These are phyloP conservation scores for Dolichotis patagonum DNA, from an alignment of 2,113 vertebrate genomes.

Conservation along the genomic window DNA sequence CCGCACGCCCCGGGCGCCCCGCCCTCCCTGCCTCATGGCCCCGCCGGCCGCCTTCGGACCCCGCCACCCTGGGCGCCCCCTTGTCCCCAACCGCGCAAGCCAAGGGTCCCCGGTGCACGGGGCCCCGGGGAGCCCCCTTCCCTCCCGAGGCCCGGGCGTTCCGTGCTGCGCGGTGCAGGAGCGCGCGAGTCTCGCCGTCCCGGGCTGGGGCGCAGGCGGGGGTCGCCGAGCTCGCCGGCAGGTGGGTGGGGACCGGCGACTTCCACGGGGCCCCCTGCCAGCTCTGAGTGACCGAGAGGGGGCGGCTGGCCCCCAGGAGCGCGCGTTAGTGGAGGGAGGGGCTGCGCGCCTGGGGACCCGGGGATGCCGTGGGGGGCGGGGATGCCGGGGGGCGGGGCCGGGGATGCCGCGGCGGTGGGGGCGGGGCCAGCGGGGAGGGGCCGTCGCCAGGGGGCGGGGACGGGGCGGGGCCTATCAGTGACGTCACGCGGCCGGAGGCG, in stretches of 20 bases:
- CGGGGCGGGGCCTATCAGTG: neutral
- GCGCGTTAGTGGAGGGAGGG: too few relatives aligned
- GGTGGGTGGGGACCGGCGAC: neutral
- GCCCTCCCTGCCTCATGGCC: neutral
- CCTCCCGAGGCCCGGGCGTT: neutral
- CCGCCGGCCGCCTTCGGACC: too few relatives aligned
- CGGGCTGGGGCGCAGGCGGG: neutral
- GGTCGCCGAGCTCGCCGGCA: neutral
- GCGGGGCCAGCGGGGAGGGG: neutral
- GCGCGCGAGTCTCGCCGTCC: neutral
- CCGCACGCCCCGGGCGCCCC: too few relatives aligned
- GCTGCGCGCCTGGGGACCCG: too few relatives aligned
- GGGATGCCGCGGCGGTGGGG: constrained; percentile 41
- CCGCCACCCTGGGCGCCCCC: neutral
- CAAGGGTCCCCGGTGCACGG: neutral
- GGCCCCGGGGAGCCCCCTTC: neutral
- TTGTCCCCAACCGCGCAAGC: neutral
- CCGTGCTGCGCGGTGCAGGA: neutral
- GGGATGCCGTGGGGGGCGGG: neutral
- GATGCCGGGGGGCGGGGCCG: constrained; percentile 64
- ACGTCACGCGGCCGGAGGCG: constrained; percentile 64
- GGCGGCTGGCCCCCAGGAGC: too few relatives aligned
- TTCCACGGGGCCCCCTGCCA: neutral
- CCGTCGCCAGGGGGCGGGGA: neutral
- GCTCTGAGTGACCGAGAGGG: too few relatives aligned